Evolutionary conservation across 2,888 invertebrate genomes (phyloP).

Genomic region (Sesia bembeciformis): DNA sequence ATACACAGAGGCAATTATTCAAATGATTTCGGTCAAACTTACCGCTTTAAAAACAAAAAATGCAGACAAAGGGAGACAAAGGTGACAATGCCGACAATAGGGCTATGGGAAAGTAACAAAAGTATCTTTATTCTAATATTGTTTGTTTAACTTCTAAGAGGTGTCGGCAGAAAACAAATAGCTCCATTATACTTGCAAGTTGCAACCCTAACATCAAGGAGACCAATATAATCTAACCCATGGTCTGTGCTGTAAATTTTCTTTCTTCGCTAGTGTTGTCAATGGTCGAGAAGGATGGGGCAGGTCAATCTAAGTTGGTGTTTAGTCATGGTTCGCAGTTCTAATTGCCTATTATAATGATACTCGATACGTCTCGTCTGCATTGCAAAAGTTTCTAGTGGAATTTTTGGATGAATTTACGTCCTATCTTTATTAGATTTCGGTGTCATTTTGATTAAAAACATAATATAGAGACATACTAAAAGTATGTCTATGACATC

Average conservation of each 20-base stretch:
- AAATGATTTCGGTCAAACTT: background rate
- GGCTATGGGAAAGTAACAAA: constrained; percentile 56
- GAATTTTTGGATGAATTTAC: background rate
- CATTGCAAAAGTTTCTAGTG: background rate
- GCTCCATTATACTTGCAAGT: constrained; percentile 26
- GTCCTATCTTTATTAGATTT: too few relatives aligned
- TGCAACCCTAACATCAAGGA: constrained; percentile 34
- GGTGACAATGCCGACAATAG: constrained; percentile 62
- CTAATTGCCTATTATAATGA: constrained; percentile 72
- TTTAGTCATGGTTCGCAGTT: constrained; percentile 42
- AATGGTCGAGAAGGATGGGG: constrained; percentile 6
- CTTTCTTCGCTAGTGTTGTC: background rate
- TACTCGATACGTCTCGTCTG: constrained; percentile 50
- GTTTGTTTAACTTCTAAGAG: constrained; percentile 65
- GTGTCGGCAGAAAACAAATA: constrained; percentile 69
- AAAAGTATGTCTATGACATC: too few relatives aligned
- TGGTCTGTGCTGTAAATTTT: background rate
- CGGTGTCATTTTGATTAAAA: too few relatives aligned
- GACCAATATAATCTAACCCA: background rate
- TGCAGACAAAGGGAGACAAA: constrained; percentile 39
- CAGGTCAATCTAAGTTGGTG: constrained; percentile 19
- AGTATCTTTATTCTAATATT: constrained; percentile 59
- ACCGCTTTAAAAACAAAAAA: constrained; percentile 36
- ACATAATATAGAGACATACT: too few relatives aligned
- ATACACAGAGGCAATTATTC: too few relatives aligned